Percentiles rank a stretch among this genome's conserved stretches.
These are phyloP conservation scores for Ardeotis arabs DNA, from an alignment of 2,113 vertebrate genomes.

Conservation along the genomic window DNA sequence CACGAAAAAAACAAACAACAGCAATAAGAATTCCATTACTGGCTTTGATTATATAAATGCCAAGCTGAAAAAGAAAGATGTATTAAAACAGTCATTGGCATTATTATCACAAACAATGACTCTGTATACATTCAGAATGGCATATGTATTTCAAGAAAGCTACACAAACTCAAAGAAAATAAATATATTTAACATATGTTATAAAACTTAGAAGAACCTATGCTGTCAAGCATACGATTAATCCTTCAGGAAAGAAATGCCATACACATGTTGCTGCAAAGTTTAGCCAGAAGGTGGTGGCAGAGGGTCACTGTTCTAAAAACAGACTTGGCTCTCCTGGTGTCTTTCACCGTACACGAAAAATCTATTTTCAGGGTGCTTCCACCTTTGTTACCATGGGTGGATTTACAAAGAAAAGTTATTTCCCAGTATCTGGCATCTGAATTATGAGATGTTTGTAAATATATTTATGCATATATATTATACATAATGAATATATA, in stretches of 20 bases:
- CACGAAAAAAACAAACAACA: not conserved
- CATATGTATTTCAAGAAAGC: not conserved
- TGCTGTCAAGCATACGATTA: not conserved
- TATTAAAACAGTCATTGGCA: not conserved
- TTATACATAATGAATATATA: fast-evolving
- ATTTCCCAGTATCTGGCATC: not conserved
- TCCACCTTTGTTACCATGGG: not conserved
- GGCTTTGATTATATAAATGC: not conserved
- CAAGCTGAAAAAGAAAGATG: not conserved
- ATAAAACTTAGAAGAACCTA: not conserved
- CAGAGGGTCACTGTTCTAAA: not conserved
- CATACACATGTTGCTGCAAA: not conserved
- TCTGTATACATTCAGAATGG: not conserved
- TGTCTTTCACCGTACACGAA: fast-evolving
- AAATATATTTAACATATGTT: not conserved
- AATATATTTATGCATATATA: not conserved
- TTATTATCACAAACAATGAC: not conserved
- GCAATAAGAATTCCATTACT: not conserved
- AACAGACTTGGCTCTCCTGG: not conserved
- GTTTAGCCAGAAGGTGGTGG: constrained; percentile 42
- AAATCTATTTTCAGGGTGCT: not conserved
- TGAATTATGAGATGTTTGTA: not conserved
- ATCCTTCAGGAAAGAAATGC: fast-evolving
- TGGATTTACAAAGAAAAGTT: not conserved
- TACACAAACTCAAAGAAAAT: not conserved